Evolutionary conservation across 2,888 invertebrate species (phyloP).

Genomic region (Sipha maydis): DNA sequence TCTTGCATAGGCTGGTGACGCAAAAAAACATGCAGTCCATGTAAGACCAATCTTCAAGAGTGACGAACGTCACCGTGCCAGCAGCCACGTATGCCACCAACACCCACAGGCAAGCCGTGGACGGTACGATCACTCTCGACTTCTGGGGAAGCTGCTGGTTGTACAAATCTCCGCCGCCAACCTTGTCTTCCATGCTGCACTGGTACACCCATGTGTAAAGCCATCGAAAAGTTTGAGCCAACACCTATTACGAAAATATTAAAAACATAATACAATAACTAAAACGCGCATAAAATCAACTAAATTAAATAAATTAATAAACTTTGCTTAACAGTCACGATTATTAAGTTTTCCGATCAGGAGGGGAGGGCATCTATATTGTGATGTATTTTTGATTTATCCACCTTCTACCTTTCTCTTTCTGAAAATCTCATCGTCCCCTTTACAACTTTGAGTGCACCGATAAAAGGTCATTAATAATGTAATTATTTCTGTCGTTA

Average conservation of each 20-base stretch:
- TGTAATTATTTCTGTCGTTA: too few species aligned
- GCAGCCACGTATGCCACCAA: conserved; percentile 83
- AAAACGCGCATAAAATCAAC: background rate
- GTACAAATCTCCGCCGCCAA: conserved; percentile 73
- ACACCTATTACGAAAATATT: conserved; percentile 68
- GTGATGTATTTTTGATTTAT: too few species aligned
- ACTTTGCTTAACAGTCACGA: background rate
- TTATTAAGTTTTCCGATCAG: background rate
- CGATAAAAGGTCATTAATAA: too few species aligned
- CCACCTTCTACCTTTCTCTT: too few species aligned
- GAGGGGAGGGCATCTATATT: background rate
- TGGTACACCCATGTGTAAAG: conserved; percentile 80
- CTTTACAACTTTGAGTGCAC: too few species aligned
- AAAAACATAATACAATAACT: background rate
- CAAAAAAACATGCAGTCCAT: conserved; percentile 89
- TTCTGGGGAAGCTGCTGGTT: conserved; percentile 55
- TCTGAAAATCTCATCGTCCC: too few species aligned
- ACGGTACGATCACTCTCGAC: conserved; percentile 82
- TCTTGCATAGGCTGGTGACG: conserved; percentile 88
- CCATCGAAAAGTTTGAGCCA: conserved; percentile 85
- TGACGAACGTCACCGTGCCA: conserved; percentile 88
- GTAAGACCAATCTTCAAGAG: conserved; percentile 90
- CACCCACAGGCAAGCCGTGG: conserved; percentile 89
- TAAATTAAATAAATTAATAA: background rate
- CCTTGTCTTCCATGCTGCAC: conserved; percentile 72